Evolutionary conservation across 2,113 vertebrate genomes (phyloP).

Genomic region (Balaeniceps rex): DNA sequence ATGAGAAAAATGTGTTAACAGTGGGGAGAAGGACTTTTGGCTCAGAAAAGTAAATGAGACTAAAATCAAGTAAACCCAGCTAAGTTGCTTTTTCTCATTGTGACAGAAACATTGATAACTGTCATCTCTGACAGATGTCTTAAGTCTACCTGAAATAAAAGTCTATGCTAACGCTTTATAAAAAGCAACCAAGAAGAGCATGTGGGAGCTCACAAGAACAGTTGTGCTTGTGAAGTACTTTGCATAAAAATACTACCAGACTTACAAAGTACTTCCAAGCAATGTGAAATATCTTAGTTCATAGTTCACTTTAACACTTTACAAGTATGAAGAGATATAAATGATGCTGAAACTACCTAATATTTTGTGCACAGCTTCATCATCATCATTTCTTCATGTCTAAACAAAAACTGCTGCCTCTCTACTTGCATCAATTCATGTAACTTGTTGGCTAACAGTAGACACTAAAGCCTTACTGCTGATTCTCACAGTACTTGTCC

Average conservation of each 20-base stretch:
- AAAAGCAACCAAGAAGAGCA: not conserved
- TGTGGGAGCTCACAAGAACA: not conserved
- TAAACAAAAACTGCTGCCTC: not conserved
- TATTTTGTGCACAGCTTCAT: not conserved
- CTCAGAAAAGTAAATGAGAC: not conserved
- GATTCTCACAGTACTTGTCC: not conserved
- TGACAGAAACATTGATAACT: not conserved
- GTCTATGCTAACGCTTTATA: not conserved
- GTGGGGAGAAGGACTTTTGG: not conserved
- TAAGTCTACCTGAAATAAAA: constrained; percentile 6
- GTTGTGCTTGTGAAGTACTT: not conserved
- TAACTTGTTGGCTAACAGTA: not conserved
- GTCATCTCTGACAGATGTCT: not conserved
- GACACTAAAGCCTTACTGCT: not conserved
- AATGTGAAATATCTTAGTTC: not conserved
- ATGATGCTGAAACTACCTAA: not conserved
- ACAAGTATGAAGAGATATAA: not conserved
- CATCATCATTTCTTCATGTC: not conserved
- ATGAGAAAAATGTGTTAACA: not conserved
- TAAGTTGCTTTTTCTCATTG: not conserved
- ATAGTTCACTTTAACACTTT: not conserved
- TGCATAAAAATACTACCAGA: not conserved
- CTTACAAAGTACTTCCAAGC: not conserved
- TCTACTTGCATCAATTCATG: not conserved
- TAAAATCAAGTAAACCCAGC: not conserved